Percentiles rank a stretch among this genome's conserved stretches.
Evolutionary conservation across 2,113 vertebrate species (phyloP).

Genomic region (Gymnarchus niloticus): DNA sequence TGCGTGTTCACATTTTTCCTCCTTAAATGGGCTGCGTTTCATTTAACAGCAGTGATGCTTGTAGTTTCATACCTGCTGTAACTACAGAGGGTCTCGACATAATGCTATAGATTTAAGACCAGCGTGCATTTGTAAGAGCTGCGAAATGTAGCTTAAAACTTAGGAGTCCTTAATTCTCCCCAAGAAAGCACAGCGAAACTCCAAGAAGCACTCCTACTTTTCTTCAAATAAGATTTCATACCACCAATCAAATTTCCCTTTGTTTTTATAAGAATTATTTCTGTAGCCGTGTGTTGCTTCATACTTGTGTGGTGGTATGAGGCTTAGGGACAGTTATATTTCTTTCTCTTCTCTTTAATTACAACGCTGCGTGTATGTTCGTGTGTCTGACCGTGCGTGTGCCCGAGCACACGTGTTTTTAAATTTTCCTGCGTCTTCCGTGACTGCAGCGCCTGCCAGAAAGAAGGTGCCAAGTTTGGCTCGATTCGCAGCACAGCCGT

Average conservation of each 20-base stretch:
- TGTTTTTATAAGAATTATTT: background rate
- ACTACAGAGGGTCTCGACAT: background rate
- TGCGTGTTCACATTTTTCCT: background rate
- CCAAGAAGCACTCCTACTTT: background rate
- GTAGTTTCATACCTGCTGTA: conserved; percentile 3
- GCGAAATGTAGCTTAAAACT: conserved; percentile 18
- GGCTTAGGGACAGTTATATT: no score
- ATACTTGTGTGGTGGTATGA: background rate
- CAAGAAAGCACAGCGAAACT: background rate
- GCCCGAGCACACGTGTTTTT: background rate
- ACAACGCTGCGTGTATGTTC: no score
- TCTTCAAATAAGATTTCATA: conserved; percentile 5
- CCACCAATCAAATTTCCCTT: conserved; percentile 1
- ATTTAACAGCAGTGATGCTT: conserved; percentile 11
- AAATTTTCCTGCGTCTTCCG: background rate
- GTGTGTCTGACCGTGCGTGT: background rate
- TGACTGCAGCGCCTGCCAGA: background rate
- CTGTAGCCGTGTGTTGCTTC: background rate
- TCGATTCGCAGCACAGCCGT: background rate
- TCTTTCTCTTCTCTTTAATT: background rate
- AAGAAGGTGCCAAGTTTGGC: background rate
- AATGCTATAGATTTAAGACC: conserved; percentile 24
- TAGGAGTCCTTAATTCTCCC: conserved; percentile 17
- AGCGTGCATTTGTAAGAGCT: background rate
- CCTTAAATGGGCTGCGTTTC: background rate